phyloP scores from a whole-genome alignment of 2,113 vertebrate species.

The Nesogale talazaci region DNA sequence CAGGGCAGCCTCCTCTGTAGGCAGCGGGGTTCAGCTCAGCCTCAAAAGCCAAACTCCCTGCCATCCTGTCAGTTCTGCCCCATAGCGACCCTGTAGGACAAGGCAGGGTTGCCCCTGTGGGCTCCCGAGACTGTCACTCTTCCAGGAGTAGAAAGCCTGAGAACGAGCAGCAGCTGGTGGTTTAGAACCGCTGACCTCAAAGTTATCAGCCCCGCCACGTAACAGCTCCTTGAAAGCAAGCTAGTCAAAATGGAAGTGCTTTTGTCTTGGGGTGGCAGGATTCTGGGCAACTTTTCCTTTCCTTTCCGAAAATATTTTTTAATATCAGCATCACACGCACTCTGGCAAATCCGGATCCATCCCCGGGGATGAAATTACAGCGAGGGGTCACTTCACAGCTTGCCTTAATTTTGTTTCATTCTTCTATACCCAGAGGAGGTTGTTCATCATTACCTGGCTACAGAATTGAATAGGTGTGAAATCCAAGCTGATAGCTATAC shows the following conservation, averaged over 20 bases:
- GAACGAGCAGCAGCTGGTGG: too few species aligned
- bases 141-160: too few species aligned
- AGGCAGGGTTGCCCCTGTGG: too few species aligned
- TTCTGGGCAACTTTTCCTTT: neutral
- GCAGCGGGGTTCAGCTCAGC: too few species aligned
- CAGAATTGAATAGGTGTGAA: slow-evolving; percentile 82
- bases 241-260: neutral
- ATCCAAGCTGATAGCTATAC: slow-evolving; percentile 71
- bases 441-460: slow-evolving; percentile 71
- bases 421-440: slow-evolving; percentile 66
- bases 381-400: slow-evolving; percentile 65
- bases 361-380: slow-evolving; percentile 41
- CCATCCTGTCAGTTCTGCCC: too few species aligned
- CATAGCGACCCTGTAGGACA: too few species aligned
- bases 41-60: too few species aligned
- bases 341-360: neutral
- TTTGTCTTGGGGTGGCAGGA: neutral
- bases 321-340: slow-evolving; percentile 15
- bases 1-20: neutral
- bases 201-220: too few species aligned
- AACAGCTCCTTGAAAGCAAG: too few species aligned
- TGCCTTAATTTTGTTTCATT: slow-evolving; percentile 75
- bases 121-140: too few species aligned
- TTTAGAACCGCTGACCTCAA: too few species aligned
- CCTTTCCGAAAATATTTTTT: slow-evolving; percentile 13